A percentile compares a stretch with the other conserved stretches of the same genome.
Conservation (phyloP, 2,797 vertebrate genomes). For the Chaenodraco wilsoni region DNA sequence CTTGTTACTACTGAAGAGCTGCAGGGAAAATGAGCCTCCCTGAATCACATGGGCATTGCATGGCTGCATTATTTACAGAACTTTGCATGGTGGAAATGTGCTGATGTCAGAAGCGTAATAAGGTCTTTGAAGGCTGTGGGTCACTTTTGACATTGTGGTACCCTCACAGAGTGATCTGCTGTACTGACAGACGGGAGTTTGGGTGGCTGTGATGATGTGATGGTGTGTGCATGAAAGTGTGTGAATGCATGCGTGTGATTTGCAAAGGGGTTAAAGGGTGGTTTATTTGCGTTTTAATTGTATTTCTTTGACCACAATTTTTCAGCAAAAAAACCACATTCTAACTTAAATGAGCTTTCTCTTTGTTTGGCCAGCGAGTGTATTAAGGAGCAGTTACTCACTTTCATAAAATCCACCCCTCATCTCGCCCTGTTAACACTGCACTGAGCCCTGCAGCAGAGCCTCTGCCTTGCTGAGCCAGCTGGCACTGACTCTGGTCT, state of each 20-base stretch:
- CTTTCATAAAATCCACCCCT: slow-evolving; percentile 18
- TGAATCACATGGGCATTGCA: slow-evolving; percentile 79
- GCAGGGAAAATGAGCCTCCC: slow-evolving; percentile 55
- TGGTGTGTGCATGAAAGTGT: slow-evolving; percentile 26
- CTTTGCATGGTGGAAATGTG: slow-evolving; percentile 85
- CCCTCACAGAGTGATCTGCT: slow-evolving; percentile 32
- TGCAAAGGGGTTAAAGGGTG: slow-evolving; percentile 19
- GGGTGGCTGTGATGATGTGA: slow-evolving; percentile 36
- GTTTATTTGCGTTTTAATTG: slow-evolving; percentile 7
- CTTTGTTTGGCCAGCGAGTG: slow-evolving; percentile 17
- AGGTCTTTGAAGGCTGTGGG: slow-evolving; percentile 39
- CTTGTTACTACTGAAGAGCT: slow-evolving; percentile 74
- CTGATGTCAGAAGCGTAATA: slow-evolving; percentile 31
- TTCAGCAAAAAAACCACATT: slow-evolving; percentile 21
- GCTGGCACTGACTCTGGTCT: slow-evolving; percentile 41
- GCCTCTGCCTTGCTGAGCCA: slow-evolving; percentile 10
- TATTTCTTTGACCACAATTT: slow-evolving; percentile 11
- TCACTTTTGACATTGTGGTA: slow-evolving; percentile 38
- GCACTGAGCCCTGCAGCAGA: slow-evolving; percentile 19
- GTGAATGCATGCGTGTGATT: slow-evolving; percentile 14
- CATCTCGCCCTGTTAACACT: slow-evolving; percentile 10
- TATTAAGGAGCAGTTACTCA: slow-evolving; percentile 21
- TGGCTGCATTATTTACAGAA: slow-evolving; percentile 88
- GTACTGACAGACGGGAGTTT: slow-evolving; percentile 65
- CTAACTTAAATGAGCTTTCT: slow-evolving; percentile 27